Percentiles rank a stretch among this genome's conserved stretches.
Evolutionary conservation across 2,888 invertebrate species (phyloP).

Genomic region (Epirrhoe tristata): DNA sequence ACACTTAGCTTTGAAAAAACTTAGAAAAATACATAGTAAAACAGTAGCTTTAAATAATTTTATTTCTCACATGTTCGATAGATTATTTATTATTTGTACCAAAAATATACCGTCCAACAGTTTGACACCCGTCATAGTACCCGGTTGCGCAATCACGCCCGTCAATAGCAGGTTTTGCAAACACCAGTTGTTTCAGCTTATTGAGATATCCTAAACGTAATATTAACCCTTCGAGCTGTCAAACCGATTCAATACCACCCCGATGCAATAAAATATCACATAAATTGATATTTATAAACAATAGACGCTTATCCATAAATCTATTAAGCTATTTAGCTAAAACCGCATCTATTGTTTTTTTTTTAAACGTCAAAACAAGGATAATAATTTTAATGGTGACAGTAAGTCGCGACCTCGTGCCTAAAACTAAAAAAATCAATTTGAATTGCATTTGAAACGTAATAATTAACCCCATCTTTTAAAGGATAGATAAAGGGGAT

Average conservation of each 20-base stretch:
- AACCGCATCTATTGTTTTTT: slow-evolving; percentile 65
- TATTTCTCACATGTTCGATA: background rate
- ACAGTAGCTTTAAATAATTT: background rate
- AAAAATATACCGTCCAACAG: slow-evolving; percentile 35
- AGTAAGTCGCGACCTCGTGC: slow-evolving; percentile 81
- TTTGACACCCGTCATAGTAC: slow-evolving; percentile 33
- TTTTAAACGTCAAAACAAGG: slow-evolving; percentile 73
- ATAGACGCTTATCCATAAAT: slow-evolving; percentile 73
- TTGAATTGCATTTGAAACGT: slow-evolving; percentile 83
- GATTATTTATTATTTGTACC: background rate
- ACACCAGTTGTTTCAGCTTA: slow-evolving; percentile 83
- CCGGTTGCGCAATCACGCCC: slow-evolving; percentile 71
- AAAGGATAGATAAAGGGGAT: slow-evolving; percentile 81
- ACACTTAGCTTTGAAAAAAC: no score
- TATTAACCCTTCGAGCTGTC: slow-evolving; percentile 85
- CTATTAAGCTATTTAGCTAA: slow-evolving; percentile 58
- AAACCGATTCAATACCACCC: slow-evolving; percentile 74
- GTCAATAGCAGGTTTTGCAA: slow-evolving; percentile 81
- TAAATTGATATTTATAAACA: slow-evolving; percentile 77
- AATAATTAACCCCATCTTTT: slow-evolving; percentile 84
- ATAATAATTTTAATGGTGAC: slow-evolving; percentile 80
- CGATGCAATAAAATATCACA: slow-evolving; percentile 69
- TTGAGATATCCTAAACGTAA: slow-evolving; percentile 81
- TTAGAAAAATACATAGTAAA: no score
- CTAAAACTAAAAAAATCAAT: slow-evolving; percentile 72